Base-by-base conservation (phyloP, 2,113 vertebrate genomes). In the Noctilio leporinus region DNA sequence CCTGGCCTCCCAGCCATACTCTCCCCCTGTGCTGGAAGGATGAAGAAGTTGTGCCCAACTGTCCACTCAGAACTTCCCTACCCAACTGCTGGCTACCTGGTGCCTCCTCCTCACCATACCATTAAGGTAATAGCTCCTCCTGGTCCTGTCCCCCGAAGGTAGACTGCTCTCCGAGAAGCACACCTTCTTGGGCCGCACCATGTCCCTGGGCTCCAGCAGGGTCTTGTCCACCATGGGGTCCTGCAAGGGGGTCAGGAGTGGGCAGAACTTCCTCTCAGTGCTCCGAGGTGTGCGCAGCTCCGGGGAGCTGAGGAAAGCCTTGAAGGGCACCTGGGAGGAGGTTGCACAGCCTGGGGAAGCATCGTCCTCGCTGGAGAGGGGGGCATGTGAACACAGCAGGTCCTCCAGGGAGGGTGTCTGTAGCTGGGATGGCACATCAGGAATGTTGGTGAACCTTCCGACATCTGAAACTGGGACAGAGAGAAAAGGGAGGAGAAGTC, bases 91-190 rank as follows among this genome's bases (percentile, higher is more conserved):
- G 0, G 3, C 35, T 38, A 2, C 40, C n/a, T n/a, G 5, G 4
- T 30, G 38, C 4, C 49, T 38, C 45, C 0, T 3, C 2, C 35
- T 53, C 19, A 0, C 11, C 86, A 24, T 89, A 96, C 96, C 96
- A 1, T 94, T 95, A 12, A 97, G 84, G 62, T 92, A 96, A 92
- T 95, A 97, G 91, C 94, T 97, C 69, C 90, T 70, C 43, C 96
- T 87, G 80, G 80, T 88, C 83, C 97, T 95, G 92, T 97, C 98
- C 64, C 89, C 96, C 0, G 89, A 89, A 19, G 96, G 96, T 43
- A 97, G 93, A 84, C 82, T 87, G 75, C 93, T 88, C 57, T 98
- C 97, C 0, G 91, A 93, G 89, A 97, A 95, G 92, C 96, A 97
- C 80, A 97, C 89, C 89, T 98, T 97, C 96, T 97, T 98, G 38